Evolutionary conservation across 2,113 vertebrate species (phyloP), one percentile per base, ranked within the genome.

Genomic region (Syngnathus floridae): DNA sequence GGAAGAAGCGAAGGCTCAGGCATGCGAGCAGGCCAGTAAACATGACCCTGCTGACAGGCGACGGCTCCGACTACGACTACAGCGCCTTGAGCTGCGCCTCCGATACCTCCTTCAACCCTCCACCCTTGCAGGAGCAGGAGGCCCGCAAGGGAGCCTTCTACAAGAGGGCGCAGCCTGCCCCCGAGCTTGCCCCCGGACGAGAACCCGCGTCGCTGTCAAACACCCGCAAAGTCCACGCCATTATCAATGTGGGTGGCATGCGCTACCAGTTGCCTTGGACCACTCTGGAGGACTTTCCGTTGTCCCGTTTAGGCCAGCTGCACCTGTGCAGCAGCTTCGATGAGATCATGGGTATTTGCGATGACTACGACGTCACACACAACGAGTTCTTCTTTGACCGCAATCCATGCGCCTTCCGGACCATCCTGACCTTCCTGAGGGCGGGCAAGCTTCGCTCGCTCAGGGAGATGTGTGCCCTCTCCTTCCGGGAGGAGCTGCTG

Each of bases 371-470:
- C 0, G 94, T 97, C 38, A 86, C 93, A 0, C 94, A 90, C 83
- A 97, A 98, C 0, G 96, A 99, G 74, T 99, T 96, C 91, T 99
- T 99, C 90, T 99, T 99, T 0, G 97, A 99, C 88, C 95, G 97
- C 70, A 94, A 93, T 86, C 97, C 97, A 0, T 93, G 95, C 1
- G 95, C 97, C 12, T 99, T 99, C 82, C 89, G 95, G 59, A 95
- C 92, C 78, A 98, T 98, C 88, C 90, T 99, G 86, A 97, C 95
- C 41, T 98, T 95, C 87, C 82, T 99, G 88, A 84, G 94, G 14
- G 97, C 94, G 0, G 97, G 97, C 0, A 98, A 98, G 75, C 91
- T 99, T 71, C 91, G 95, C 4, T 92, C 96, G 59, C 79, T 98
- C 74, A 84, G 95, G 0, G 95, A 98, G 83, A 95, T 95, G 93